phyloP scores from a whole-genome alignment of 2,888 invertebrate genomes.

The Bellardia pandia region DNA sequence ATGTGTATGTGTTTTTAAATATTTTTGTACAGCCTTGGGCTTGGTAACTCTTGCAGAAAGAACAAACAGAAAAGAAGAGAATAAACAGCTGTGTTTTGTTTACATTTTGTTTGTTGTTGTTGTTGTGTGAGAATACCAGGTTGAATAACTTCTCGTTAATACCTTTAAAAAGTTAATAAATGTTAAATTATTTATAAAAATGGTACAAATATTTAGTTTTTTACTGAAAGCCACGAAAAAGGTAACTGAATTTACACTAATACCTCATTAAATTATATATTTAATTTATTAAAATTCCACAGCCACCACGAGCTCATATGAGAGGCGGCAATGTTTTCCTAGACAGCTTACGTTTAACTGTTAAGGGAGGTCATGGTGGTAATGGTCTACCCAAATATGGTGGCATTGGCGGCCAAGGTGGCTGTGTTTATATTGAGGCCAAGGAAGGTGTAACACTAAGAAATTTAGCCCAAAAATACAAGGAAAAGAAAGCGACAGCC shows the following conservation, averaged over 20 bases:
- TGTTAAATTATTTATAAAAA: conserved; percentile 67
- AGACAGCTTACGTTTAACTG: conserved; percentile 91
- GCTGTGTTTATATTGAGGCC: conserved; percentile 90
- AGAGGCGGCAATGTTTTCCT: conserved; percentile 86
- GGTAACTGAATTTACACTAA: conserved; percentile 72
- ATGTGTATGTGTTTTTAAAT: neutral
- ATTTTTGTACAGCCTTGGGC: neutral
- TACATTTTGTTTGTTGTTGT: conserved; percentile 14
- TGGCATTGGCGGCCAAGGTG: conserved; percentile 96
- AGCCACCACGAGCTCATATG: conserved; percentile 79
- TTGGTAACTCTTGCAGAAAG: conserved; percentile 3
- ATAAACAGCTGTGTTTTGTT: conserved; percentile 69
- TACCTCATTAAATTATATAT: too few relatives aligned
- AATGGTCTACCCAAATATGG: conserved; percentile 91
- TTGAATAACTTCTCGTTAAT: conserved; percentile 7
- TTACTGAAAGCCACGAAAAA: conserved; percentile 79
- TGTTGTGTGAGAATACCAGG: neutral
- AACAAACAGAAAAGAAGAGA: neutral
- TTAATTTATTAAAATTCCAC: neutral
- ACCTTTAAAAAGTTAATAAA: conserved; percentile 11
- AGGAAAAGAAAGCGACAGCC: conserved; percentile 84
- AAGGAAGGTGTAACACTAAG: conserved; percentile 87
- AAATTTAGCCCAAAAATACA: conserved; percentile 83
- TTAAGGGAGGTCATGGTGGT: conserved; percentile 92
- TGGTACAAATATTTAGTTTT: conserved; percentile 81